phyloP scores from a whole-genome alignment of 2,113 vertebrate genomes.

The Xiphophorus hellerii region DNA sequence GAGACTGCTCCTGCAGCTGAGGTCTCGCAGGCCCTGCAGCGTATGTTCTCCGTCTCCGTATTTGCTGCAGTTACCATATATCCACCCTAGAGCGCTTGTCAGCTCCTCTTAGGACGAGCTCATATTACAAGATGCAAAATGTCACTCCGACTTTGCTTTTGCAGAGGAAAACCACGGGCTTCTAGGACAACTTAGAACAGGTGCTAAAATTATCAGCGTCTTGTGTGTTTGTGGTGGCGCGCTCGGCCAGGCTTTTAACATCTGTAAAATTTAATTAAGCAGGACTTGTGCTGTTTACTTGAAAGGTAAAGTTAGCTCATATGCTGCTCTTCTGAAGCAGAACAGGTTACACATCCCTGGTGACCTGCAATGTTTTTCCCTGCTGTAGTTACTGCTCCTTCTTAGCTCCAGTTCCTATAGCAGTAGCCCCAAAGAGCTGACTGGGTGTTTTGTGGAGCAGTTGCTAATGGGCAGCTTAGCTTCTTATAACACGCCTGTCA shows the following conservation, averaged over 20 bases:
- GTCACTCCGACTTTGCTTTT: constrained; percentile 65
- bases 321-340: constrained; percentile 25
- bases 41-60: constrained; percentile 35
- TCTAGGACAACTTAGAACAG: constrained; percentile 33
- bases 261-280: constrained; percentile 27
- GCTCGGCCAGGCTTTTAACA: background rate
- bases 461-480: constrained; percentile 41
- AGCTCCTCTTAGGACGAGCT: constrained; percentile 70
- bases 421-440: constrained; percentile 49
- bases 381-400: constrained; percentile 53
- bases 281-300: constrained; percentile 38
- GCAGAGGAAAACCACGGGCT: constrained; percentile 39
- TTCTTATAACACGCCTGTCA: constrained; percentile 47
- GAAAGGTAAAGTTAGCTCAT: constrained; percentile 16
- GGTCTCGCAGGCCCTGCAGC: constrained; percentile 50
- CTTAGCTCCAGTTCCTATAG: constrained; percentile 56
- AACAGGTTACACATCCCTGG: constrained; percentile 43
- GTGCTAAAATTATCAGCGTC: constrained; percentile 6
- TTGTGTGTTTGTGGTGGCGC: background rate
- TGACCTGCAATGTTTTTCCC: constrained; percentile 38
- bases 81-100: constrained; percentile 69
- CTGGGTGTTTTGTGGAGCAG: constrained; percentile 53
- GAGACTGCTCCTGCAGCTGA: constrained; percentile 28
- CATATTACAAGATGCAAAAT: constrained; percentile 72
- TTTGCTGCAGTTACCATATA: constrained; percentile 61